Conservation (phyloP, 2,888 invertebrate genomes). For the Folsomia candida region DNA sequence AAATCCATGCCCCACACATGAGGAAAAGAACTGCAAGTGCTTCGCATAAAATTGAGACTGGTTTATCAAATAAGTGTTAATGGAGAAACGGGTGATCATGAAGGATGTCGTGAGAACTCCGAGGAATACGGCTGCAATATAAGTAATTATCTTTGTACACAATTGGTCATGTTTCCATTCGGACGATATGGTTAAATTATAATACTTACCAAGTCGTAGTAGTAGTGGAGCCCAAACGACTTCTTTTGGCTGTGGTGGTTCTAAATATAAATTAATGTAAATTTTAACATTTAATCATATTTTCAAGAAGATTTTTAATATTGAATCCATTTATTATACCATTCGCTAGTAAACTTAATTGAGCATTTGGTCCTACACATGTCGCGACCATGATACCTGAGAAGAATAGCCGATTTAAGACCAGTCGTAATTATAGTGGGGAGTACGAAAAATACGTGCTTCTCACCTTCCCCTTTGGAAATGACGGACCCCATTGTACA, state of each 20-base stretch:
- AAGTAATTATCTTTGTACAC: no score
- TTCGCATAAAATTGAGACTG: not conserved
- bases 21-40: not conserved
- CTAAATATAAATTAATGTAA: not conserved
- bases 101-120: no score
- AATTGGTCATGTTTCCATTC: no score
- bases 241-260: not conserved
- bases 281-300: not conserved
- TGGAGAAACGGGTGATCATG: not conserved
- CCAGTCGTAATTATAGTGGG: not conserved
- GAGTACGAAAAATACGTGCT: not conserved
- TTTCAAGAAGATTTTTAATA: no score
- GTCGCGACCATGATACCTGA: not conserved
- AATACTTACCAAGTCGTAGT: not conserved
- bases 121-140: no score
- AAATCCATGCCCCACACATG: not conserved
- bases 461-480: not conserved
- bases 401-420: not conserved
- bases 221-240: not conserved
- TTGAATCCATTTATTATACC: no score
- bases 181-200: no score
- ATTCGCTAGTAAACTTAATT: not conserved
- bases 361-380: not conserved
- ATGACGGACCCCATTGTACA: not conserved
- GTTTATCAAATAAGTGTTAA: not conserved